A percentile compares a stretch with the other conserved stretches of the same genome.
phyloP scores from a whole-genome alignment of 1,140 invertebrate genomes.

The Drosophila melanica region DNA sequence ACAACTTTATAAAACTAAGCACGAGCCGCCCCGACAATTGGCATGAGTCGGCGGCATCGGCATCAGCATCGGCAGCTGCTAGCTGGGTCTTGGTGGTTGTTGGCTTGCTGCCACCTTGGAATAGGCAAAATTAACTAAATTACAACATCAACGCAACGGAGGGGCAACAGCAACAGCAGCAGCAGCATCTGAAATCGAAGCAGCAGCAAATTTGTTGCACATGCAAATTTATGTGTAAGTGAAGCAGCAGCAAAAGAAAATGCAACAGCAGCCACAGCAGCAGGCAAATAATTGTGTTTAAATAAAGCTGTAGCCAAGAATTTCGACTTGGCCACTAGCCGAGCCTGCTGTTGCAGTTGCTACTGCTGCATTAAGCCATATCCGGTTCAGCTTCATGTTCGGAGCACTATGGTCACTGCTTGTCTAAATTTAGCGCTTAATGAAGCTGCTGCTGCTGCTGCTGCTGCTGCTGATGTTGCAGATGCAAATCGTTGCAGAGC shows the following conservation, averaged over 20 bases:
- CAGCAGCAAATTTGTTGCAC: constrained; percentile 78
- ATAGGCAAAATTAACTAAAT: constrained; percentile 83
- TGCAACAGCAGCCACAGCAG: constrained; percentile 18
- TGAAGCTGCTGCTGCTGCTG: constrained; percentile 60
- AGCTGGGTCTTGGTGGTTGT: constrained; percentile 25
- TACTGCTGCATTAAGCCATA: constrained; percentile 78
- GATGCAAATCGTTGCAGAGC: constrained; percentile 56
- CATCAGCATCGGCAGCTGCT: constrained; percentile 28
- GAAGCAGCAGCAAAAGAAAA: constrained; percentile 58
- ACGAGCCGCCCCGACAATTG: constrained; percentile 64
- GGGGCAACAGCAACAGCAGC: constrained; percentile 25
- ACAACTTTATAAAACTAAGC: constrained; percentile 75
- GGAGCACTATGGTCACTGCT: constrained; percentile 56
- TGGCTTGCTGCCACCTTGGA: constrained; percentile 76
- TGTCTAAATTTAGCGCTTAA: constrained; percentile 82
- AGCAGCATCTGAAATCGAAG: constrained; percentile 42
- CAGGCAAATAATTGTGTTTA: constrained; percentile 80
- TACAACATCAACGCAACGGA: constrained; percentile 74
- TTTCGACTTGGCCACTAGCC: constrained; percentile 36
- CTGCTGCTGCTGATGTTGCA: constrained; percentile 31
- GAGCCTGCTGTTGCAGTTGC: constrained; percentile 40
- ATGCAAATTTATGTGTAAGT: constrained; percentile 83
- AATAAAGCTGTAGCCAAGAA: constrained; percentile 70
- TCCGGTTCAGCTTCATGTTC: constrained; percentile 61
- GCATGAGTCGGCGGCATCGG: constrained; percentile 48